These are phyloP conservation scores for Paraplagusia blochii DNA, from an alignment of 2,113 vertebrate species.

Conservation along the genomic window DNA sequence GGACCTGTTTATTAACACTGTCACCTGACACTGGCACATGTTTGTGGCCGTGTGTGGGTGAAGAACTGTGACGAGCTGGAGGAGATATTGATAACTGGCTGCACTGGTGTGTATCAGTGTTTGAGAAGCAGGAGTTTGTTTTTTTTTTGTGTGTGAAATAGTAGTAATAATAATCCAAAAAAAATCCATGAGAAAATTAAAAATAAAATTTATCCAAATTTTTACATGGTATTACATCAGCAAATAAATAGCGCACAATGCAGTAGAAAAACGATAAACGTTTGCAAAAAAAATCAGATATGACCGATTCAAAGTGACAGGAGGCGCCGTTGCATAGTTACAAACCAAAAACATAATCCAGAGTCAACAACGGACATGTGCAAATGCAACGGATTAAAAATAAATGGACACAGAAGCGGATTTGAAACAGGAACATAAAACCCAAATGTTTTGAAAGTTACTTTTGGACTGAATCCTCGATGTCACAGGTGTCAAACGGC, in stretches of 20 bases:
- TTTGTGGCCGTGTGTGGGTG: conserved; percentile 33
- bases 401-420: neutral
- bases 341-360: conserved; percentile 8
- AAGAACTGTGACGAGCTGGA: conserved; percentile 7
- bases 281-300: conserved; percentile 12
- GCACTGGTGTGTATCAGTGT: neutral
- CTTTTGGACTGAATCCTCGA: too few species aligned
- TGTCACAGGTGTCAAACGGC: too few species aligned
- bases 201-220: conserved; percentile 13
- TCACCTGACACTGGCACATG: conserved; percentile 42
- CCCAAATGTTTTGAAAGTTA: too few species aligned
- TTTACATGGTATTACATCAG: neutral
- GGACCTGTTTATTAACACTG: conserved; percentile 42
- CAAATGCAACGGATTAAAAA: neutral
- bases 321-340: conserved; percentile 58
- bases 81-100: conserved; percentile 21
- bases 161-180: neutral
- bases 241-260: conserved; percentile 40
- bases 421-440: neutral
- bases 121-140: conserved; percentile 6
- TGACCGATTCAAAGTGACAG: neutral
- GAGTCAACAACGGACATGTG: neutral
- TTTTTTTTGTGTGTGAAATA: neutral
- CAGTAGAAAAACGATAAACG: neutral
- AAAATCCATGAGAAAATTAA: conserved; percentile 7